phyloP scores from a whole-genome alignment of 2,113 vertebrate genomes.

The Cyanocitta stelleri region DNA sequence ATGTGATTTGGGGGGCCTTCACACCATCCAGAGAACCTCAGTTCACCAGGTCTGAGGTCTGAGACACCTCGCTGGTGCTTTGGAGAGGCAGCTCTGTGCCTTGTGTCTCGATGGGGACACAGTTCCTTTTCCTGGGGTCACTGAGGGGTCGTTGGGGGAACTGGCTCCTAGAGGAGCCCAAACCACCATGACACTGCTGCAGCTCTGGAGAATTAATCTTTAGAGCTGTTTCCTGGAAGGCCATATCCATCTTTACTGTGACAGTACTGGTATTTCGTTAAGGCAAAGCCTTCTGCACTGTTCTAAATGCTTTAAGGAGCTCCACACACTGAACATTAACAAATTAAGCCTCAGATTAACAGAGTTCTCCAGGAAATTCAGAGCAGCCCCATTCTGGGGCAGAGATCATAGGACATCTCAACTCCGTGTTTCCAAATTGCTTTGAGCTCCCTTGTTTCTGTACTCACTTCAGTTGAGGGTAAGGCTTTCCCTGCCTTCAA shows the following conservation, averaged over 20 bases:
- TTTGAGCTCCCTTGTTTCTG: not conserved
- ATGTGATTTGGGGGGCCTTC: rapidly evolving
- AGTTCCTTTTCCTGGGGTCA: not conserved
- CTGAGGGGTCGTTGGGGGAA: not conserved
- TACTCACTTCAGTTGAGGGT: not conserved
- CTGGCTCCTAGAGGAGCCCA: not conserved
- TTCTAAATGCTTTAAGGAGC: not conserved
- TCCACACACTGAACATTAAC: rapidly evolving
- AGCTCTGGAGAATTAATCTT: not conserved
- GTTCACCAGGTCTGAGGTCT: not conserved
- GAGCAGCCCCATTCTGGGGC: not conserved
- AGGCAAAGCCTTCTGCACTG: not conserved
- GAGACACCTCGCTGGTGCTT: rapidly evolving
- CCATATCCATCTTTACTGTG: not conserved
- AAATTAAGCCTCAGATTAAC: not conserved
- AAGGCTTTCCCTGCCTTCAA: not conserved
- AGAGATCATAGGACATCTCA: not conserved
- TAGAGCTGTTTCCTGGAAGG: not conserved
- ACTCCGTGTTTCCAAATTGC: not conserved
- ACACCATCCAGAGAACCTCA: not conserved
- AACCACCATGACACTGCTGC: not conserved
- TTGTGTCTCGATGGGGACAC: not conserved
- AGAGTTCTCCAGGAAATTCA: not conserved
- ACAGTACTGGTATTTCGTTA: rapidly evolving
- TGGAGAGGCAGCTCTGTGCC: not conserved